Evolutionary conservation across 2,797 vertebrate species (phyloP).

Genomic region (Ptychobarbus kaznakovi): DNA sequence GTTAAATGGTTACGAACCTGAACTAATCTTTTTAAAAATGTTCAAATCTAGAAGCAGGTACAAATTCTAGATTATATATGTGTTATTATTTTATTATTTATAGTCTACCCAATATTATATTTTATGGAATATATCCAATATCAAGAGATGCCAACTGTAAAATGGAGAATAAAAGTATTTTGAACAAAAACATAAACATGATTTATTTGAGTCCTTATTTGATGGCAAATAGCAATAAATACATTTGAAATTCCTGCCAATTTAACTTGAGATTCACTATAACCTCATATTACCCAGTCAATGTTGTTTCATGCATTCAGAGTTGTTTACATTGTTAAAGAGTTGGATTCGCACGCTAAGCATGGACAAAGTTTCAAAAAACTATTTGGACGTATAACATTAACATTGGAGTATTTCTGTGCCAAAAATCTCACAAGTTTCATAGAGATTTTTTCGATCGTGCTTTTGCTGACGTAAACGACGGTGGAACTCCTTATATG

Average conservation of each 20-base stretch:
- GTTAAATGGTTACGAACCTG: neutral
- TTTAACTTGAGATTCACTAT: neutral
- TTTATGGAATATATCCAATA: neutral
- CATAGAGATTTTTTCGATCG: too few species aligned
- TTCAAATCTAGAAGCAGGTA: neutral
- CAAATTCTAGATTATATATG: neutral
- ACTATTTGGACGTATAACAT: too few species aligned
- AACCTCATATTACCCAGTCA: neutral
- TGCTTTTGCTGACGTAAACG: too few species aligned
- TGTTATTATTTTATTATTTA: too few species aligned
- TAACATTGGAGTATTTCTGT: too few species aligned
- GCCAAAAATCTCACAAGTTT: too few species aligned
- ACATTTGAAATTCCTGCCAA: neutral
- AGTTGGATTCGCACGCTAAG: too few species aligned
- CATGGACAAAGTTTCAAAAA: too few species aligned
- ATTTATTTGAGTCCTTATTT: neutral
- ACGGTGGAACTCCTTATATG: too few species aligned
- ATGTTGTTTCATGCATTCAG: too few species aligned
- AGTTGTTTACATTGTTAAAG: too few species aligned
- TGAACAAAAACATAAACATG: neutral
- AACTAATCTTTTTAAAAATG: neutral
- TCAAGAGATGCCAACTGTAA: neutral
- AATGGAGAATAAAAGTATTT: conserved; percentile 14
- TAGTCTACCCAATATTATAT: neutral
- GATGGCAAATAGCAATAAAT: neutral